These are phyloP conservation scores for Lepisosteus osseus DNA, from an alignment of 2,113 vertebrate genomes.

Conservation along the genomic window DNA sequence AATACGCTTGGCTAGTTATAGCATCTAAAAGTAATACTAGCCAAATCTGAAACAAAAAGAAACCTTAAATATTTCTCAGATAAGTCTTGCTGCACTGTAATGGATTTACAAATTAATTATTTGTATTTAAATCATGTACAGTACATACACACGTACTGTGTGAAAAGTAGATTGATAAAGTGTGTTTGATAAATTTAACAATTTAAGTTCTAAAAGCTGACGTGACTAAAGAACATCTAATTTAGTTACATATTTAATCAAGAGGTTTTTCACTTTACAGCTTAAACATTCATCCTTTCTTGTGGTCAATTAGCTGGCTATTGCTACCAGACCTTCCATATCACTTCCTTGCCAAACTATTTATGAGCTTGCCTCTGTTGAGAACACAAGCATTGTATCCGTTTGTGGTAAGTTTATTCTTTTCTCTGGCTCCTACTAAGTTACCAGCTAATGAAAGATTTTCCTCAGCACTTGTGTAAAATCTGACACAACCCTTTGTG, in stretches of 20 bases:
- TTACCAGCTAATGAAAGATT: background rate
- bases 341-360: background rate
- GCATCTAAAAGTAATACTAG: too few species aligned
- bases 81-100: too few species aligned
- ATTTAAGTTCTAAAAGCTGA: too few species aligned
- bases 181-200: too few species aligned
- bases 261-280: background rate
- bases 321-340: background rate
- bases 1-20: too few species aligned
- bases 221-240: background rate
- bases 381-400: background rate
- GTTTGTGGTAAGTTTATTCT: background rate
- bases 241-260: background rate
- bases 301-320: background rate
- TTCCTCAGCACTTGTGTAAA: background rate
- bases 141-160: too few species aligned
- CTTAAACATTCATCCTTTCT: background rate
- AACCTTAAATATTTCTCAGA: too few species aligned
- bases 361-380: background rate
- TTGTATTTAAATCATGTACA: too few species aligned
- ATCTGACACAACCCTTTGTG: background rate
- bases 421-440: background rate
- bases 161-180: too few species aligned
- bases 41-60: too few species aligned
- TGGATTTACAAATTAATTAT: too few species aligned